These are phyloP conservation scores for Drosophila fulvimacula DNA, from an alignment of 2,888 invertebrate species.

Conservation along the genomic window DNA sequence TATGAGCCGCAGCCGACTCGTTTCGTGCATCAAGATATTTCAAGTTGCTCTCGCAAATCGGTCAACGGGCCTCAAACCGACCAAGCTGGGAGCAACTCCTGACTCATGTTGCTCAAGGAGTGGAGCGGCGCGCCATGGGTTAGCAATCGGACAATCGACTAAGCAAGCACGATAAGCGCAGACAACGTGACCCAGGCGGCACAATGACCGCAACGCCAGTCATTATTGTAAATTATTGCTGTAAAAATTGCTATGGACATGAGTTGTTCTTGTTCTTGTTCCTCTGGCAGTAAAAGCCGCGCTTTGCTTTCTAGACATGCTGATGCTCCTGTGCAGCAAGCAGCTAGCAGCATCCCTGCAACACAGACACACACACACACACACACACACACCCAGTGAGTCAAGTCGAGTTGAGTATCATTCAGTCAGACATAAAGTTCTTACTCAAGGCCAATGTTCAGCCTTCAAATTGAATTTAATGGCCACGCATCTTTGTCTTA, in stretches of 20 bases:
- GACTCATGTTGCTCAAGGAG: slow-evolving; percentile 40
- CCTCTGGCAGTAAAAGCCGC: slow-evolving; percentile 51
- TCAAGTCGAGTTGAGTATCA: slow-evolving; percentile 8
- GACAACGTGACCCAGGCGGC: slow-evolving; percentile 77
- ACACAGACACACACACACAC: neutral
- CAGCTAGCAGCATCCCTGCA: slow-evolving; percentile 22
- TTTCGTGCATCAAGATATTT: slow-evolving; percentile 77
- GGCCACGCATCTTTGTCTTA: slow-evolving; percentile 75
- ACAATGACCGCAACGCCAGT: slow-evolving; percentile 70
- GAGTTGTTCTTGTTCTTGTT: slow-evolving; percentile 13
- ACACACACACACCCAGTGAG: neutral
- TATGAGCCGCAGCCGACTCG: slow-evolving; percentile 64
- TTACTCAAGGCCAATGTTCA: slow-evolving; percentile 75
- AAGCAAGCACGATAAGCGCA: slow-evolving; percentile 42
- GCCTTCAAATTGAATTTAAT: slow-evolving; percentile 81
- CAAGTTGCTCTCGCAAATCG: slow-evolving; percentile 70
- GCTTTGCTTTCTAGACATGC: slow-evolving; percentile 60
- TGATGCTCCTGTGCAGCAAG: slow-evolving; percentile 34
- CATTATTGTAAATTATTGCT: slow-evolving; percentile 80
- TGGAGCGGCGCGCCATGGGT: neutral
- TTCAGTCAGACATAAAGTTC: slow-evolving; percentile 38
- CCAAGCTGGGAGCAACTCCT: slow-evolving; percentile 29
- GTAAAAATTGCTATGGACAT: slow-evolving; percentile 69
- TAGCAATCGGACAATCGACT: slow-evolving; percentile 35
- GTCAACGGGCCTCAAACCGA: slow-evolving; percentile 61